Evolutionary conservation across 2,113 vertebrate species (phyloP), one percentile per base, ranked within the genome.

Genomic region (Isurus oxyrinchus): DNA sequence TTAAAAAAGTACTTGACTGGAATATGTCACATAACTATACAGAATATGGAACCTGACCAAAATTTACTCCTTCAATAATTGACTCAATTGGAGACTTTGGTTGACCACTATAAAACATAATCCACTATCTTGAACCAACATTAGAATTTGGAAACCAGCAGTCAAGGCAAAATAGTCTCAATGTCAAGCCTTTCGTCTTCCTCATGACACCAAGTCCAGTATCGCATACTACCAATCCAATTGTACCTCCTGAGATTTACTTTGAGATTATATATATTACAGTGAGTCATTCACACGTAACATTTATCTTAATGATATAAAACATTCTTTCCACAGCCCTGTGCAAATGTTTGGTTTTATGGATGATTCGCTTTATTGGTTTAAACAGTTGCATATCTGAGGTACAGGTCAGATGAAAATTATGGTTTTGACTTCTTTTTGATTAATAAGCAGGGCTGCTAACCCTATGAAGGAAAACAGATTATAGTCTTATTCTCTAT

Each of bases 331-430:
- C 49, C 94, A 95, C 66, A 13, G 66, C 49, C 49, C 25, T 72
- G 44, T 49, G 6, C 25, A 72, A 95, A 72, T 95, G 94, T 53
- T 95, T 55, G 44, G 67, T 55, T 72, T 72, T 95, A 72, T 72
- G 94, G 66, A 95, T 69, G 8, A 76, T 95, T 55, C 23, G 4
- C 66, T 95, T 72, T 69, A 95, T 95, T 69, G 94, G 49, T 95
- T 95, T 95, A 95, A 95, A 76, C 94, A 95, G 94, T 95, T 72
- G 44, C 94, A 95, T 95, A 55, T 95, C 31, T 95, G 94, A 95
- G 66, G 66, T 72, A 72, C 67, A 72, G 49, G 44, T 76, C 93
- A 69, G 67, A 72, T 53, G 40, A 55, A 95, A 95, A 95, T 95
- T 72, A 69, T 95, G 67, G 94, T 72, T 49, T 72, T 95, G 94